Conservation (phyloP, 2,113 vertebrate species). For the Oncorhynchus tshawytscha region DNA sequence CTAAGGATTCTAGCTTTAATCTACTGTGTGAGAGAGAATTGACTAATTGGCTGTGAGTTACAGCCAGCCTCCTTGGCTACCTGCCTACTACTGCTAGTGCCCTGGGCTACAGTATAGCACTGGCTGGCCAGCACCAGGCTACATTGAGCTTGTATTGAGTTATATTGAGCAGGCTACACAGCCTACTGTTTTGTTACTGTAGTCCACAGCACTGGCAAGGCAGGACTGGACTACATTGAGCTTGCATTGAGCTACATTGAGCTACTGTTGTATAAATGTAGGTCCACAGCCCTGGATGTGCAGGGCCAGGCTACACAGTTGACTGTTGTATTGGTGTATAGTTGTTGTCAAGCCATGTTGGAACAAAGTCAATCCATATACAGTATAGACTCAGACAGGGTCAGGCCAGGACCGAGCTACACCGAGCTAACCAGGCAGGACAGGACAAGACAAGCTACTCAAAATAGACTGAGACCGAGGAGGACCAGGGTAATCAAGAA, state of each 20-base stretch:
- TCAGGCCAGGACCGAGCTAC: too few relatives aligned
- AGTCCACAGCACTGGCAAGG: background rate
- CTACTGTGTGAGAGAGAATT: constrained; percentile 6
- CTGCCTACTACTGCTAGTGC: background rate
- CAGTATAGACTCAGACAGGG: too few relatives aligned
- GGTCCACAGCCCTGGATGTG: background rate
- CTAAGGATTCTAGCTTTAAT: constrained; percentile 22
- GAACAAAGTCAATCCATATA: too few relatives aligned
- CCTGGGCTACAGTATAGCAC: background rate
- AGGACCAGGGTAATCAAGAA: too few relatives aligned
- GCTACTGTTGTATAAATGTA: background rate
- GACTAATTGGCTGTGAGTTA: constrained; percentile 27
- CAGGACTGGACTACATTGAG: constrained; percentile 8
- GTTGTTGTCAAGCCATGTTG: too few relatives aligned
- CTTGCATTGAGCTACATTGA: constrained; percentile 15
- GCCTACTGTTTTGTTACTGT: background rate
- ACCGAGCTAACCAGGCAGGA: too few relatives aligned
- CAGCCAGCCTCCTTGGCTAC: constrained; percentile 14
- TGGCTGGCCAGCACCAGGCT: constrained; percentile 8
- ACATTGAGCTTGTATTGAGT: background rate
- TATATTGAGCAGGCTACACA: constrained; percentile 1
- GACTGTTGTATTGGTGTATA: too few relatives aligned
- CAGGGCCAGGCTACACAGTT: too few relatives aligned
- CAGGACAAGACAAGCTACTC: too few relatives aligned
- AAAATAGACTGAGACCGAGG: too few relatives aligned